A percentile compares a stretch with the other conserved stretches of the same genome.
These are phyloP conservation scores for Lutra lutra DNA, from an alignment of 2,797 vertebrate species.

Conservation along the genomic window DNA sequence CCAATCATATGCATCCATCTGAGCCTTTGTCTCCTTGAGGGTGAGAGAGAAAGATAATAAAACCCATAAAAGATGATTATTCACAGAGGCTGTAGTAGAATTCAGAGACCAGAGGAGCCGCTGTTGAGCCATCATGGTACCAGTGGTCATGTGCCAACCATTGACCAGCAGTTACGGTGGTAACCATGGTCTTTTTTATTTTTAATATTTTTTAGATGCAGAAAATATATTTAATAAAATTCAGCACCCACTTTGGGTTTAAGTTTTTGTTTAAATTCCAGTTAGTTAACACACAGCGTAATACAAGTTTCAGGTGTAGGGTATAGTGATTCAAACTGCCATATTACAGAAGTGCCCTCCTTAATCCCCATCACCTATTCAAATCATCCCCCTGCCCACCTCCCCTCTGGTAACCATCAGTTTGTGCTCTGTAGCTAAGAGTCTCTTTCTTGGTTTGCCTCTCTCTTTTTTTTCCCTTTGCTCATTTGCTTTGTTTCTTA, in stretches of 20 bases:
- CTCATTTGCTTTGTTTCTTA: too few species aligned
- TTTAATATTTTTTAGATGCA: not conserved
- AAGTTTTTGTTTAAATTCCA: not conserved
- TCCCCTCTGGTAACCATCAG: not conserved
- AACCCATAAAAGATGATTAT: not conserved
- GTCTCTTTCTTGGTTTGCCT: too few species aligned
- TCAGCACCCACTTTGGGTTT: not conserved
- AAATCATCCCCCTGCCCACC: not conserved
- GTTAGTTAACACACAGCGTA: not conserved
- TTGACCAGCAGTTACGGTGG: not conserved
- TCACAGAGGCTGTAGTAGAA: not conserved
- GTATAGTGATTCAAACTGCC: not conserved
- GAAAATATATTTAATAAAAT: not conserved
- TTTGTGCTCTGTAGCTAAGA: too few species aligned
- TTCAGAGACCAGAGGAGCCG: not conserved
- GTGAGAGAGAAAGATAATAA: not conserved
- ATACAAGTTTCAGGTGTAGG: not conserved
- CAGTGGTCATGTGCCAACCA: not conserved
- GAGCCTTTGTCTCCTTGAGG: not conserved
- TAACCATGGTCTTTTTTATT: not conserved
- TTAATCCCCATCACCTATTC: not conserved
- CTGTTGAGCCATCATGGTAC: not conserved
- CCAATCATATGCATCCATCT: not conserved
- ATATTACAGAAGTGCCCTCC: not conserved
- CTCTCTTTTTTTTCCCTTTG: too few species aligned